phyloP scores from a whole-genome alignment of 2,113 vertebrate species.

The Melospiza georgiana region DNA sequence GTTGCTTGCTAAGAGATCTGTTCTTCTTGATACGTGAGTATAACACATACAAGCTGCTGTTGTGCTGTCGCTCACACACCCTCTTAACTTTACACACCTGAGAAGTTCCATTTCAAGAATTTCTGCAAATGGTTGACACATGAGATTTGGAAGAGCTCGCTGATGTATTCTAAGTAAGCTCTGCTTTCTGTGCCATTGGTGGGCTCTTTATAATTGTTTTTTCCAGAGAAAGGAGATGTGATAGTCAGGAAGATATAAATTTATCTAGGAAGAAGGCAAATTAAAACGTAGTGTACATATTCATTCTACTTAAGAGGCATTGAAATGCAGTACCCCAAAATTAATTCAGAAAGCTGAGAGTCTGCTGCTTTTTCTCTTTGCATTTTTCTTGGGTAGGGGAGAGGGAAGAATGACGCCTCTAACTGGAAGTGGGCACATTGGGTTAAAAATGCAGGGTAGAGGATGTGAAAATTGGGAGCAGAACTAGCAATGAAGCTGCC shows the following conservation, averaged over 20 bases:
- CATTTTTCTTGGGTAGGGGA: not conserved
- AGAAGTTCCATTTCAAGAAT: not conserved
- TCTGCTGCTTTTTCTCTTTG: not conserved
- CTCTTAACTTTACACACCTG: not conserved
- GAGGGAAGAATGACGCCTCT: not conserved
- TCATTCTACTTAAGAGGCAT: not conserved
- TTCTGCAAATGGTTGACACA: not conserved
- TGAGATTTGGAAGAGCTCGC: not conserved
- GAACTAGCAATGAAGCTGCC: not conserved
- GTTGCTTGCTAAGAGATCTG: not conserved
- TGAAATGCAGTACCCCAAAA: not conserved
- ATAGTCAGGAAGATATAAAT: not conserved
- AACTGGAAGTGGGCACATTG: not conserved
- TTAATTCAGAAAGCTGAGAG: not conserved
- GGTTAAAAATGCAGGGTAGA: not conserved
- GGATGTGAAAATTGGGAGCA: not conserved
- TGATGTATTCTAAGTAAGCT: not conserved
- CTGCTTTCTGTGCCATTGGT: not conserved
- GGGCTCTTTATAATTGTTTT: not conserved
- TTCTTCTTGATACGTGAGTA: not conserved
- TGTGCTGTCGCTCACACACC: fast-evolving
- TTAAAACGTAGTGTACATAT: not conserved
- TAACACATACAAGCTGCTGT: not conserved
- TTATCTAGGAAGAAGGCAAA: not conserved
- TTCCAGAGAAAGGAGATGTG: not conserved